These are phyloP conservation scores for Drosophila siamana DNA, from an alignment of 2,888 invertebrate genomes.

Conservation along the genomic window DNA sequence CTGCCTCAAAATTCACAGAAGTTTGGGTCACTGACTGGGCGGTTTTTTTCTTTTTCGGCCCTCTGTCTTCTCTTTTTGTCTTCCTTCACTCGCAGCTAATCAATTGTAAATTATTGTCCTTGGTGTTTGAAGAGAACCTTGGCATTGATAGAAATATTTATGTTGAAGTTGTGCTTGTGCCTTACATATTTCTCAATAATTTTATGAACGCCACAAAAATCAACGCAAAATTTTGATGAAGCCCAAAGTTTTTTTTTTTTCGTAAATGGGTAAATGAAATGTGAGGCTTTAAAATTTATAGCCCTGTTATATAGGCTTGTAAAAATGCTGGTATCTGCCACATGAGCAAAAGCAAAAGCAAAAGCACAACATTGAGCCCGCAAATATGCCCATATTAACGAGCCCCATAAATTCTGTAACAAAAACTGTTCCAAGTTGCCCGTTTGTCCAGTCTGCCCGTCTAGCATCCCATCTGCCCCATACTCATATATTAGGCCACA, in stretches of 20 bases:
- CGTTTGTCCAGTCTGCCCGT: background rate
- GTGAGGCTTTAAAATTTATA: conserved; percentile 48
- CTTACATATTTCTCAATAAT: conserved; percentile 5
- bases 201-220: conserved; percentile 13
- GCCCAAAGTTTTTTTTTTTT: conserved; percentile 21
- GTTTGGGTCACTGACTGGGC: conserved; percentile 10
- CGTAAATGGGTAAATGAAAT: conserved; percentile 32
- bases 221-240: background rate
- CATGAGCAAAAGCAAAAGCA: conserved; percentile 24
- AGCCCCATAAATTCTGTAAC: conserved; percentile 56
- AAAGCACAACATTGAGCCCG: conserved; percentile 18
- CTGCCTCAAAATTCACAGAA: background rate
- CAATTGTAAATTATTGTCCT: conserved; percentile 27
- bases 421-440: conserved; percentile 43
- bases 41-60: background rate
- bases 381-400: conserved; percentile 43
- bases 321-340: conserved; percentile 34
- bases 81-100: conserved; percentile 10
- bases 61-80: background rate
- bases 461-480: conserved; percentile 1
- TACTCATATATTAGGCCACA: conserved; percentile 23
- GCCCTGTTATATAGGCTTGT: conserved; percentile 36
- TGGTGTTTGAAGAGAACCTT: conserved; percentile 6
- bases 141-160: conserved; percentile 14
- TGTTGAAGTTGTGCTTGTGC: background rate